phyloP scores from a whole-genome alignment of 2,888 invertebrate species.

The Rhagophthalmus giganteus region DNA sequence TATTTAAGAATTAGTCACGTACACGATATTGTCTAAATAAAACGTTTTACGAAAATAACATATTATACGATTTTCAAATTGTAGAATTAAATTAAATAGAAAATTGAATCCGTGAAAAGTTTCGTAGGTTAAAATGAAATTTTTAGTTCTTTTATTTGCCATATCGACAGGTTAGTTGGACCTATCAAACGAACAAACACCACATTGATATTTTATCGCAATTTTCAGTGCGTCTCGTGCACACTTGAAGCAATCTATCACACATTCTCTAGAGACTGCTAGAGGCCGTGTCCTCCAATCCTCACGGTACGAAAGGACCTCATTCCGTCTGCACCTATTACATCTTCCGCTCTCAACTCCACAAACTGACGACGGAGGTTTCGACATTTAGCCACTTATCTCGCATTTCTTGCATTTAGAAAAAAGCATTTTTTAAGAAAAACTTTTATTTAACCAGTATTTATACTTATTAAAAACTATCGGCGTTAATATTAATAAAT shows the following conservation, averaged over 20 bases:
- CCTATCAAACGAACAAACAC: constrained; percentile 37
- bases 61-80: not conserved
- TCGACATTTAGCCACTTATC: constrained; percentile 16
- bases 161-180: constrained; percentile 7
- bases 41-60: not conserved
- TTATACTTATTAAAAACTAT: not conserved
- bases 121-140: not conserved
- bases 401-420: constrained; percentile 7
- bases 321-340: constrained; percentile 37
- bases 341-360: constrained; percentile 21
- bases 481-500: too few species aligned
- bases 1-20: too few species aligned
- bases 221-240: constrained; percentile 41
- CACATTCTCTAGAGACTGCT: constrained; percentile 36
- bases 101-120: not conserved
- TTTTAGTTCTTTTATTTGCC: not conserved
- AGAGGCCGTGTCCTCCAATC: constrained; percentile 25
- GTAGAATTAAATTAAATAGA: not conserved
- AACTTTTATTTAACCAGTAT: not conserved
- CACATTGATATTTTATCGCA: constrained; percentile 44
- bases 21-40: not conserved
- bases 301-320: constrained; percentile 28
- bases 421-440: constrained; percentile 11
- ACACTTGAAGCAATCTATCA: constrained; percentile 43
- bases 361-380: constrained; percentile 16